Conservation (phyloP, 1,140 invertebrate species). For the Prorops nasuta region DNA sequence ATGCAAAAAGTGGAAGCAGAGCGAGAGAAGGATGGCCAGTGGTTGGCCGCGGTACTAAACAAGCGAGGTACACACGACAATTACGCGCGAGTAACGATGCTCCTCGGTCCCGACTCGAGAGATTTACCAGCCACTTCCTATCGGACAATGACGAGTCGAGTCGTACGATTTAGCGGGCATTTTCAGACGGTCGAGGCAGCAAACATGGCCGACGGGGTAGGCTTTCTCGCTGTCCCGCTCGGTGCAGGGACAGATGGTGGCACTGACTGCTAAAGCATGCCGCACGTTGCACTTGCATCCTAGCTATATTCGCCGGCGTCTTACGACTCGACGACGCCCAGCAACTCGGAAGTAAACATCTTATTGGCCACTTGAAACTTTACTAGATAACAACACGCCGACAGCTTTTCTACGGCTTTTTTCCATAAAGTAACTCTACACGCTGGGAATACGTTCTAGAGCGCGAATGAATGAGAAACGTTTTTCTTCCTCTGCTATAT, state of each 20-base stretch:
- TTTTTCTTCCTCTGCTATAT: too few species aligned
- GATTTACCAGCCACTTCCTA: conserved; percentile 13
- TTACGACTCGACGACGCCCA: too few species aligned
- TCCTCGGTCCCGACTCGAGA: background rate
- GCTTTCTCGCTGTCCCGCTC: conserved; percentile 7
- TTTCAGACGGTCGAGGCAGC: background rate
- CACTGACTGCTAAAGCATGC: conserved; percentile 7
- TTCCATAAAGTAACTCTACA: too few species aligned
- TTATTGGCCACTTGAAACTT: too few species aligned
- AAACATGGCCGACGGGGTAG: background rate
- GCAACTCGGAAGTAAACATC: too few species aligned
- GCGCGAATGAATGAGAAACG: too few species aligned
- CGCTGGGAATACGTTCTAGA: too few species aligned
- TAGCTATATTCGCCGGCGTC: too few species aligned
- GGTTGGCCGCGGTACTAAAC: background rate
- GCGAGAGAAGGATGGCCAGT: background rate
- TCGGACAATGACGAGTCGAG: conserved; percentile 13
- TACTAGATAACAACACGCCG: too few species aligned
- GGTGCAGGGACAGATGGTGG: conserved; percentile 6
- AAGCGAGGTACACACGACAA: conserved; percentile 4
- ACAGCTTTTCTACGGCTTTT: too few species aligned
- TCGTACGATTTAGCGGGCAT: too few species aligned
- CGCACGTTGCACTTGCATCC: background rate
- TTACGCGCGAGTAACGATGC: conserved; percentile 15
- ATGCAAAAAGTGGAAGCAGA: too few species aligned